Percentiles rank a stretch among this genome's conserved stretches.
Conservation (phyloP, 2,888 invertebrate species). For the Polydrusus cervinus region DNA sequence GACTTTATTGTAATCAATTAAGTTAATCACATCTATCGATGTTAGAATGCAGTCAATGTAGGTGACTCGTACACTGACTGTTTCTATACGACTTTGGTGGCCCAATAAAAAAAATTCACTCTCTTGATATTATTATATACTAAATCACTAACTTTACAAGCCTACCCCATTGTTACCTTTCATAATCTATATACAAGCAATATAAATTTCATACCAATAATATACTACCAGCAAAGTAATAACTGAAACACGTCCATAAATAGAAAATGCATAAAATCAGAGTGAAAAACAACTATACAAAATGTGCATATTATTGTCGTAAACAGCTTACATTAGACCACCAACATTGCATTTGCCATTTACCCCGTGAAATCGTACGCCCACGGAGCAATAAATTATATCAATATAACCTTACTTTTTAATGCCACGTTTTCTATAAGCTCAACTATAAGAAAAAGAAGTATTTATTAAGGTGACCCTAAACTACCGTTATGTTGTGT, state of each 20-base stretch:
- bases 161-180: constrained; percentile 29
- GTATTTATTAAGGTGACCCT: not conserved
- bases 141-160: constrained; percentile 34
- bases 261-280: constrained; percentile 48
- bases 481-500: no score
- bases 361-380: constrained; percentile 35
- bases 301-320: constrained; percentile 53
- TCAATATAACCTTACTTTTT: constrained; percentile 35
- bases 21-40: no score
- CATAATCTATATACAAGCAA: constrained; percentile 35
- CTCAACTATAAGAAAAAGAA: constrained; percentile 2
- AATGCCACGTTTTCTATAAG: constrained; percentile 8
- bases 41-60: no score
- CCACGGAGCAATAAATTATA: constrained; percentile 34
- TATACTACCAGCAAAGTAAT: constrained; percentile 28
- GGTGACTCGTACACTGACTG: no score
- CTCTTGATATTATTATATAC: constrained; percentile 26
- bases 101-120: not conserved
- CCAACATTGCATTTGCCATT: constrained; percentile 43
- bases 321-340: constrained; percentile 52
- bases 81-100: constrained; percentile 16
- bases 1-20: no score
- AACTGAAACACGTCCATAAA: constrained; percentile 36
- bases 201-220: constrained; percentile 35
- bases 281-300: constrained; percentile 48